Conservation (phyloP, 2,888 invertebrate genomes). For the Pardosa pseudoannulata region DNA sequence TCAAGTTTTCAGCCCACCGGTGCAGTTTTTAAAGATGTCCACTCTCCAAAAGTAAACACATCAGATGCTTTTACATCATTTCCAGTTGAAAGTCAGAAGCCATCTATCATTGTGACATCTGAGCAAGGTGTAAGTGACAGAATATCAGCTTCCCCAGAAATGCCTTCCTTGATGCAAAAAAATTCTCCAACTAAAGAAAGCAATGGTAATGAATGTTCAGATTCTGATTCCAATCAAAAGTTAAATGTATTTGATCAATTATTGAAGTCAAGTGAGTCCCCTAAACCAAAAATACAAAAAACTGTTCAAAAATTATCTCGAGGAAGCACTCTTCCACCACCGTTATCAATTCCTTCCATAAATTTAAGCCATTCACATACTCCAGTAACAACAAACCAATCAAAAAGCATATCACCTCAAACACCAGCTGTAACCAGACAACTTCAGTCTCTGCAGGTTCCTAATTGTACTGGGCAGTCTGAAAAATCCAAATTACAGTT, state of each 20-base stretch:
- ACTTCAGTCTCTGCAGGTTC: conserved; percentile 39
- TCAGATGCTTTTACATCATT: conserved; percentile 59
- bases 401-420: conserved; percentile 46
- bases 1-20: conserved; percentile 87
- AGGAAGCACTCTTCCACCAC: conserved; percentile 55
- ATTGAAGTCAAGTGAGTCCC: not conserved
- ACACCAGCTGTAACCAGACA: conserved; percentile 24
- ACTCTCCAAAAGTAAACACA: conserved; percentile 66
- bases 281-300: conserved; percentile 47
- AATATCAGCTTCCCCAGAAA: conserved; percentile 32
- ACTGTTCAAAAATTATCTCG: conserved; percentile 64
- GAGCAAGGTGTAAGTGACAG: conserved; percentile 46
- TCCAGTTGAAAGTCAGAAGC: conserved; percentile 46
- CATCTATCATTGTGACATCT: conserved; percentile 63
- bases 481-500: conserved; percentile 60
- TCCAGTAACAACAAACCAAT: conserved; percentile 10
- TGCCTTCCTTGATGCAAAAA: conserved; percentile 32
- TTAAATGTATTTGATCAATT: conserved; percentile 26
- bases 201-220: not conserved
- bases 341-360: conserved; percentile 60
- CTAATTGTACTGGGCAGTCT: conserved; percentile 11
- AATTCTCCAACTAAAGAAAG: conserved; percentile 7
- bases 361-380: conserved; percentile 24
- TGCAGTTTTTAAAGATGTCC: conserved; percentile 94
- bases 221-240: conserved; percentile 13